Evolutionary conservation across 1,140 invertebrate species (phyloP).

Genomic region (Cheumatopsyche charites): DNA sequence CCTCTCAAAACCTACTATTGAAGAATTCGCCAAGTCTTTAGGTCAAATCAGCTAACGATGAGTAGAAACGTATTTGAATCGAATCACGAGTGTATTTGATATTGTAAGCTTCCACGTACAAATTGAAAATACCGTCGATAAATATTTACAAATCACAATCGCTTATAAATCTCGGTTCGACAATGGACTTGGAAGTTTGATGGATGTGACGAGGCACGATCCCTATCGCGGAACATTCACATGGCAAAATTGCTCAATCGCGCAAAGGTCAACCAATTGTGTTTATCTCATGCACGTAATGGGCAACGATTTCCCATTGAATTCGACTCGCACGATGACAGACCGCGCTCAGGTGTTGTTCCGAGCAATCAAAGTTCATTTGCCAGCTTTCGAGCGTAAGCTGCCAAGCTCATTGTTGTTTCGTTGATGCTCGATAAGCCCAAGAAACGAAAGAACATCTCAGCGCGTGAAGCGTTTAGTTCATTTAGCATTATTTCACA

Average conservation of each 20-base stretch:
- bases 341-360: neutral
- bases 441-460: no score
- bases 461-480: no score
- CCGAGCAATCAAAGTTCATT: slow-evolving; percentile 13
- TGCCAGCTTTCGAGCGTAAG: neutral
- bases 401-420: neutral
- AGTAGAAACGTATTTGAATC: neutral
- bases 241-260: neutral
- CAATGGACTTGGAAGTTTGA: neutral
- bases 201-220: slow-evolving; percentile 3
- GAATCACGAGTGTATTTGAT: no score
- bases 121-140: neutral
- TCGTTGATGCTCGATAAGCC: no score
- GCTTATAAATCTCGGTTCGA: no score
- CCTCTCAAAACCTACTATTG: neutral
- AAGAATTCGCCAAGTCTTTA: neutral
- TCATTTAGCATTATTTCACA: no score
- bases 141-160: no score
- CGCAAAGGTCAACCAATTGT: neutral
- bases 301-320: neutral
- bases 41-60: neutral
- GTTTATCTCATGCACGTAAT: neutral
- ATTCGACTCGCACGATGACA: neutral
- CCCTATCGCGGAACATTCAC: neutral
- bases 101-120: neutral